Evolutionary conservation across 2,797 vertebrate genomes (phyloP).

Genomic region (Okamejei kenojei): DNA sequence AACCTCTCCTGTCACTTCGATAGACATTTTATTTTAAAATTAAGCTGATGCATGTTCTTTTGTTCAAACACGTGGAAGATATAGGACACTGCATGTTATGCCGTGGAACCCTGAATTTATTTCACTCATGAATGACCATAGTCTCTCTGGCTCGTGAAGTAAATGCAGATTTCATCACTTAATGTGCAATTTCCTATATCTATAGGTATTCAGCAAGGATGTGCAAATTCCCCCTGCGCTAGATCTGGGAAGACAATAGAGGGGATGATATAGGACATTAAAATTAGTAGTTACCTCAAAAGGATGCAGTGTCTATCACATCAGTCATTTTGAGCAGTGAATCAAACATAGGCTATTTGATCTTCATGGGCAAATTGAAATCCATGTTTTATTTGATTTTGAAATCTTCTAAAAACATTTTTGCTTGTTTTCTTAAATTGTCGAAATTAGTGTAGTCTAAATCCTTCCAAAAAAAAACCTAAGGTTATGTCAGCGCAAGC

Average conservation of each 20-base stretch:
- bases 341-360: neutral
- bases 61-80: conserved; percentile 24
- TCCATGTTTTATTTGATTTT: conserved; percentile 5
- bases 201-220: conserved; percentile 18
- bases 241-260: conserved; percentile 1
- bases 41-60: conserved; percentile 30
- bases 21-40: conserved; percentile 15
- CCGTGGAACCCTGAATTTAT: conserved; percentile 9
- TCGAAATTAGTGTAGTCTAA: neutral
- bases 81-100: neutral
- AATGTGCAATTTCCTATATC: conserved; percentile 30
- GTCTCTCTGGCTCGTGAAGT: conserved; percentile 7
- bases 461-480: neutral
- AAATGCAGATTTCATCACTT: conserved; percentile 2
- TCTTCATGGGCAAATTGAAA: conserved; percentile 14
- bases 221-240: neutral
- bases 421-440: conserved; percentile 27
- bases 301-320: neutral
- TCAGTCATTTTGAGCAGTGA: neutral
- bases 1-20: conserved; percentile 33
- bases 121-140: conserved; percentile 21
- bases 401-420: conserved; percentile 14
- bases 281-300: conserved; percentile 28
- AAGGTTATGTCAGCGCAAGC: conserved; percentile 24
- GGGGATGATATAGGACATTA: neutral